Conservation (phyloP, 2,113 vertebrate genomes). For the Paramormyrops kingsleyae region DNA sequence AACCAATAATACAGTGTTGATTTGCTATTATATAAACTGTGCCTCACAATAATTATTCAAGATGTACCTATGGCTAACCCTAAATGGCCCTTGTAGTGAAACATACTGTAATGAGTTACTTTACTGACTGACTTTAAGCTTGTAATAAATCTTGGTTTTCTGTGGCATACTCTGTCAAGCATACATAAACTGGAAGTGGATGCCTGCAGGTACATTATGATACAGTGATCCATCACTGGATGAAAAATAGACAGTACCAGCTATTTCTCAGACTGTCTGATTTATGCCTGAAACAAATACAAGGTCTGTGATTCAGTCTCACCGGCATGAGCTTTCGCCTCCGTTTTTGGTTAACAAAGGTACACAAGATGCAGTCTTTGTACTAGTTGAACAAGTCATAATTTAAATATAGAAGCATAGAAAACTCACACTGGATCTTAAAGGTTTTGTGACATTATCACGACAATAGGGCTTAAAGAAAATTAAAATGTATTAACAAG, state of each 20-base stretch:
- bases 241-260: slow-evolving; percentile 14
- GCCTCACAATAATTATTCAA: background rate
- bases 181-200: slow-evolving; percentile 17
- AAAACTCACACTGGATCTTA: background rate
- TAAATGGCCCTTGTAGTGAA: background rate
- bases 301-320: background rate
- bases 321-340: background rate
- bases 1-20: background rate
- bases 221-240: slow-evolving; percentile 13
- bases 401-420: background rate
- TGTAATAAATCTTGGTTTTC: slow-evolving; percentile 10
- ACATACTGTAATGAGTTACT: slow-evolving; percentile 9
- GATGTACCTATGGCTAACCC: background rate
- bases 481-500: background rate
- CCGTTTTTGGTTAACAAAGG: background rate
- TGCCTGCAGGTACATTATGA: slow-evolving; percentile 18
- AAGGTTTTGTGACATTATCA: background rate
- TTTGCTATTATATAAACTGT: background rate
- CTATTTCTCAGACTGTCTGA: slow-evolving; percentile 12
- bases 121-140: slow-evolving; percentile 13
- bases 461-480: background rate
- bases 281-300: slow-evolving; percentile 14
- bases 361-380: background rate
- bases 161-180: slow-evolving; percentile 8
- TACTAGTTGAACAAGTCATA: background rate